phyloP scores from a whole-genome alignment of 2,888 invertebrate species.

The Andrena camellia region DNA sequence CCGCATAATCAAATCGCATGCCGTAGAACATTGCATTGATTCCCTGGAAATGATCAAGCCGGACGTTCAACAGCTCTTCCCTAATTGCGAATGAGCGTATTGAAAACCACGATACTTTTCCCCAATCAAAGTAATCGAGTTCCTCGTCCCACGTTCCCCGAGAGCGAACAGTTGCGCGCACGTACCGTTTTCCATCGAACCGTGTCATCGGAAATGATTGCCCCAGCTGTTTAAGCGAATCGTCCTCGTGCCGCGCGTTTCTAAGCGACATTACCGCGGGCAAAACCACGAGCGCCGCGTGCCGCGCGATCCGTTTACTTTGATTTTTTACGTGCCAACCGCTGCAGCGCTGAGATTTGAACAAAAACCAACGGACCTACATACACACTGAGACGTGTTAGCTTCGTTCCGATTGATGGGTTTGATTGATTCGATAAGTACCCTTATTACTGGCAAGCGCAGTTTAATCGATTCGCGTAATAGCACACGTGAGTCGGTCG shows the following conservation, averaged over 20 bases:
- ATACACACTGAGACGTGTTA: not conserved
- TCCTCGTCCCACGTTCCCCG: not conserved
- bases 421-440: not conserved
- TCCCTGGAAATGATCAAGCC: not conserved
- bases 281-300: slow-evolving; percentile 7
- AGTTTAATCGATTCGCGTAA: slow-evolving; percentile 21
- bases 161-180: slow-evolving; percentile 37
- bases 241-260: slow-evolving; percentile 48
- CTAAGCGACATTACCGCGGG: slow-evolving; percentile 26
- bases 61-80: not conserved
- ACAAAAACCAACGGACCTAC: not conserved
- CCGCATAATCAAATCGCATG: not conserved
- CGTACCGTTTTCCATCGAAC: slow-evolving; percentile 74
- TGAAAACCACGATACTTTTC: not conserved
- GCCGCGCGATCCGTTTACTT: slow-evolving; percentile 7
- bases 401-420: not conserved
- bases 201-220: slow-evolving; percentile 78
- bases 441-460: slow-evolving; percentile 3
- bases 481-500: not conserved
- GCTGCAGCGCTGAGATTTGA: not conserved
- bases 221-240: slow-evolving; percentile 68
- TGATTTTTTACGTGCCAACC: not conserved
- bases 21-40: not conserved
- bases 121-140: not conserved
- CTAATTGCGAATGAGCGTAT: not conserved